These are phyloP conservation scores for Cirrhinus molitorella DNA, from an alignment of 2,797 vertebrate genomes.

Conservation along the genomic window DNA sequence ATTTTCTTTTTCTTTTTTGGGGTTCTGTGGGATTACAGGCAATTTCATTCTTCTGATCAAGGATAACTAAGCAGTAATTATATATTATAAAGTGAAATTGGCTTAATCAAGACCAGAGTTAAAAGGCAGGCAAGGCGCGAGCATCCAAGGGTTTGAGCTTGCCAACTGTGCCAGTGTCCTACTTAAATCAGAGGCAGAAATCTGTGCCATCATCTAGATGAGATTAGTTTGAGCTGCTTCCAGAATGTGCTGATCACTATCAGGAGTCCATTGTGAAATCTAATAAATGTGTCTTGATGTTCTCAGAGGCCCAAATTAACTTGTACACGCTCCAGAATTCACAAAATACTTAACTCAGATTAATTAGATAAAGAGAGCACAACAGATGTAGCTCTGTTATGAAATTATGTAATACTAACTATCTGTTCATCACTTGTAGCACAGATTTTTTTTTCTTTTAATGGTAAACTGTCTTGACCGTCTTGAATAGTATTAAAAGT, in stretches of 20 bases:
- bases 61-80: constrained; percentile 61
- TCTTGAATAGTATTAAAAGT: neutral
- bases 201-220: constrained; percentile 70
- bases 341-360: constrained; percentile 63
- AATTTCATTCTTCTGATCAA: constrained; percentile 38
- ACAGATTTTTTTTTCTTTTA: neutral
- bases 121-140: constrained; percentile 46
- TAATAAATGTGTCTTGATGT: constrained; percentile 74
- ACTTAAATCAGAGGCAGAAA: constrained; percentile 67
- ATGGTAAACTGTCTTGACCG: no score
- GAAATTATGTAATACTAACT: neutral
- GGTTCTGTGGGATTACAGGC: neutral
- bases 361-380: neutral
- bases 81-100: constrained; percentile 60
- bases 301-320: constrained; percentile 64
- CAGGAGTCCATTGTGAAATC: constrained; percentile 72
- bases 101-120: constrained; percentile 44
- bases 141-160: constrained; percentile 45
- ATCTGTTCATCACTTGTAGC: neutral
- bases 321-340: constrained; percentile 54
- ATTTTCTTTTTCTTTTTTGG: constrained; percentile 5
- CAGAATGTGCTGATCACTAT: constrained; percentile 74
- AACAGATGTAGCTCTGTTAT: neutral
- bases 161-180: constrained; percentile 71
- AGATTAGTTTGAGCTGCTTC: constrained; percentile 73